Percentiles rank a stretch among this genome's conserved stretches.
These are phyloP conservation scores for Otus sunia DNA, from an alignment of 2,113 vertebrate genomes.

Conservation along the genomic window DNA sequence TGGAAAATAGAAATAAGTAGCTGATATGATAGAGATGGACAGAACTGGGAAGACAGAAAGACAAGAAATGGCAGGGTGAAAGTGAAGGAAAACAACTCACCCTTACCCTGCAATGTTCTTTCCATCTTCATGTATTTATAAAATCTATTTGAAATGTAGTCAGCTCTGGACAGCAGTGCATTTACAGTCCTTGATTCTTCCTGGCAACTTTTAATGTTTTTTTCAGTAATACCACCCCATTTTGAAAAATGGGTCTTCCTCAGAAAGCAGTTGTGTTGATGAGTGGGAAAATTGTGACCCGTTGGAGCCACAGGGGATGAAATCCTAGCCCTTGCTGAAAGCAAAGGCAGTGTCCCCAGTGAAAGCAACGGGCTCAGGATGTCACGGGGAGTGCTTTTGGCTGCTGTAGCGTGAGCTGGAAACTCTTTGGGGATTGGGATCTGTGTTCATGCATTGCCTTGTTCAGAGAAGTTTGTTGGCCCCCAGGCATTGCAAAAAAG, in stretches of 20 bases:
- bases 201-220: background rate
- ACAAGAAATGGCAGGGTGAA: background rate
- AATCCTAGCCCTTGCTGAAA: background rate
- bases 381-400: background rate
- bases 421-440: background rate
- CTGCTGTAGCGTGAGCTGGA: background rate
- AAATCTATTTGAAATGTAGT: background rate
- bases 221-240: background rate
- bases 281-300: conserved; percentile 20
- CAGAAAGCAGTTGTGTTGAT: background rate
- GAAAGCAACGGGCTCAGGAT: background rate
- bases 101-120: background rate
- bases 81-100: background rate
- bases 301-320: background rate
- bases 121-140: background rate
- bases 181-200: background rate
- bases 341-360: background rate
- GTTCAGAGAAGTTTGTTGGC: background rate
- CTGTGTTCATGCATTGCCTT: background rate
- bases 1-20: background rate
- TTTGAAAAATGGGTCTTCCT: background rate
- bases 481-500: background rate
- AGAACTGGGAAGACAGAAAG: background rate
- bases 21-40: background rate
- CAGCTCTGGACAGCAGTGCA: background rate